Base-by-base conservation (phyloP, 2,888 invertebrate genomes). In the Zelleria hepariella region DNA sequence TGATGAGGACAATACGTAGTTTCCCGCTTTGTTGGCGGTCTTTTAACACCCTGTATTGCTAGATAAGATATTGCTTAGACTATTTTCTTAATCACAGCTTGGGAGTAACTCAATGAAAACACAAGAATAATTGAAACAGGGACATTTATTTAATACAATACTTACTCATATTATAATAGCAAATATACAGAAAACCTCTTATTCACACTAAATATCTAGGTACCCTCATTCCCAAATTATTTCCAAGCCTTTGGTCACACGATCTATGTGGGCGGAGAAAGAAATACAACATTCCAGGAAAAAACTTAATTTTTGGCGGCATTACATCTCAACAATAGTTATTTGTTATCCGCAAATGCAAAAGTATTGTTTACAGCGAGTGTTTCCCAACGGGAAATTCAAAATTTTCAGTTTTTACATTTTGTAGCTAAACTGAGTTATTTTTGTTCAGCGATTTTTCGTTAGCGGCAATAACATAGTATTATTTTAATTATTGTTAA, bases 61-160 rank as follows among this genome's bases (percentile, higher is more conserved):
- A n/a, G n/a, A n/a, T n/a, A n/a, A n/a, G n/a, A n/a, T n/a, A 5
- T 10, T 10, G 32, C 32, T 32, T 32, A 32, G 6, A 32, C 32
- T 32, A 32, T 10, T 32, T 32, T 5, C 10, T 32, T 32, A 32
- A 10, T 5, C 10, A 32, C 32, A n/a, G 49, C 3, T 21, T 0
- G 8, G 15, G 10, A 0, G 4, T 42, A 15, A 15, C 3, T 21
- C 52, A 27, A 55, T 18, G 24, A 62, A 48, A 59, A 64, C 68
- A 68, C 58, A 67, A 69, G 68, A 70, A 59, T 69, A 59, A 74
- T 77, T 65, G 73, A 78, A 80, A 80, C 78, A 80, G 79, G 78
- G 78, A 70, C 72, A 72, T 80, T 78, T 78, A 80, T 77, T 78
- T 69, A 72, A 71, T 75, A 76, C 71, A 76, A 74, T 71, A 74